phyloP scores from a whole-genome alignment of 1,140 invertebrate genomes.

The Phenacoccus solenopsis region DNA sequence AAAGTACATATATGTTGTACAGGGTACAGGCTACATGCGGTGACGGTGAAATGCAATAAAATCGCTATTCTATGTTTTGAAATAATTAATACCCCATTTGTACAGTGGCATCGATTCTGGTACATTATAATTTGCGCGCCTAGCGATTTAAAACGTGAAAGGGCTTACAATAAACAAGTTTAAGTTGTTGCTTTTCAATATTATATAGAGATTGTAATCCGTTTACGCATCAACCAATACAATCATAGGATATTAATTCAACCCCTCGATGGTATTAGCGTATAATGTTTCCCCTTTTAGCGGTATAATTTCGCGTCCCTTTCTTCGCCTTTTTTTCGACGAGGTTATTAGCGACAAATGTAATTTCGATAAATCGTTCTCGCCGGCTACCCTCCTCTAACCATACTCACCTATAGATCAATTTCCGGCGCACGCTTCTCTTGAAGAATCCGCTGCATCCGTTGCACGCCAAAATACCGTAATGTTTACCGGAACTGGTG shows the following conservation, averaged over 20 bases:
- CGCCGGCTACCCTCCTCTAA: neutral
- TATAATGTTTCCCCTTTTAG: conserved; percentile 14
- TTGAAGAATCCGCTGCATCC: conserved; percentile 99
- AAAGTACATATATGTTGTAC: no score
- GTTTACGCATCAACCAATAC: conserved; percentile 16
- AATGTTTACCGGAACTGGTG: conserved; percentile 93
- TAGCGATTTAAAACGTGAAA: neutral
- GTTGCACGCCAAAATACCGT: conserved; percentile 97
- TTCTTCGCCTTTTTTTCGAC: conserved; percentile 5
- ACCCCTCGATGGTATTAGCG: conserved; percentile 11
- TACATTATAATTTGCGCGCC: conserved; percentile 1
- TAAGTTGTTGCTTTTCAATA: conserved; percentile 15
- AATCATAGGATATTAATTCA: conserved; percentile 13
- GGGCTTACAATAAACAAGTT: conserved; percentile 11
- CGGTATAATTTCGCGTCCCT: neutral
- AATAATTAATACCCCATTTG: no score
- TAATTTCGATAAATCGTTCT: conserved; percentile 12
- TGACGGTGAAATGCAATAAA: no score
- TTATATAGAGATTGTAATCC: conserved; percentile 4
- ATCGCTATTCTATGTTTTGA: no score
- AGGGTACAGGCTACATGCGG: no score
- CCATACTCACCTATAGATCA: conserved; percentile 81
- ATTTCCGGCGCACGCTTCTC: conserved; percentile 83
- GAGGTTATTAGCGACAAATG: conserved; percentile 17
- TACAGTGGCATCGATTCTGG: no score